Evolutionary conservation across 1,140 invertebrate genomes (phyloP), one percentile per base, ranked within the genome.

Genomic region (Drosophila suzukii): DNA sequence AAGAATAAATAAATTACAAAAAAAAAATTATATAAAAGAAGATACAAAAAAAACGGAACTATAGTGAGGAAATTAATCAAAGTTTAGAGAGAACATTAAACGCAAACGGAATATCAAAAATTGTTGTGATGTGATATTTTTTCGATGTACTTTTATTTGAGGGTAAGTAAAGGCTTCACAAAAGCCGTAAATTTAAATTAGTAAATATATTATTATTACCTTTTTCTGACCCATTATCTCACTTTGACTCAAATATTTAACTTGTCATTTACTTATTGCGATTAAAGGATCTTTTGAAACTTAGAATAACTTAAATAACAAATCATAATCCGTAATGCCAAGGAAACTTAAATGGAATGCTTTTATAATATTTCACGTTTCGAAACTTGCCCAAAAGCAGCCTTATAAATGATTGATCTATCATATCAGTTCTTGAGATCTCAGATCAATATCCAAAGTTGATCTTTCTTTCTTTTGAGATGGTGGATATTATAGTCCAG

Each of bases 81-180:
- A 73, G n/a, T 59, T 67, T 57, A 75, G 63, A 60, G 61, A 79
- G 61, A 62, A 51, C 70, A 74, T 63, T 50, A 60, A 72, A 78
- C 61, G 66, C 50, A 62, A 89, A 75, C 76, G 68, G 65, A 71
- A 74, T 78, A 90, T 71, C 85, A 88, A 83, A 74, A 90, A 86
- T 74, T 77, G 50, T 91, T 86, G 77, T 91, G 83, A 91, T 90
- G 79, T 88, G 79, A 90, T 90, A 90, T 90, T 88, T 90, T 90
- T 89, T 88, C 75, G 79, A 90, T 74, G 66, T 74, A 78, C 60
- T 90, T 88, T 83, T 63, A 81, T 78, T 78, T 76, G 63, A 75
- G 74, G 86, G 86, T 90, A 72, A 90, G 86, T 90, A 10, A 15
- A 34, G 24, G 13, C 4, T 44, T n/a, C 11, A 12, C 20, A 6